Evolutionary conservation across 2,113 vertebrate genomes (phyloP), one percentile per base, ranked within the genome.

Genomic region (Sylvia atricapilla): DNA sequence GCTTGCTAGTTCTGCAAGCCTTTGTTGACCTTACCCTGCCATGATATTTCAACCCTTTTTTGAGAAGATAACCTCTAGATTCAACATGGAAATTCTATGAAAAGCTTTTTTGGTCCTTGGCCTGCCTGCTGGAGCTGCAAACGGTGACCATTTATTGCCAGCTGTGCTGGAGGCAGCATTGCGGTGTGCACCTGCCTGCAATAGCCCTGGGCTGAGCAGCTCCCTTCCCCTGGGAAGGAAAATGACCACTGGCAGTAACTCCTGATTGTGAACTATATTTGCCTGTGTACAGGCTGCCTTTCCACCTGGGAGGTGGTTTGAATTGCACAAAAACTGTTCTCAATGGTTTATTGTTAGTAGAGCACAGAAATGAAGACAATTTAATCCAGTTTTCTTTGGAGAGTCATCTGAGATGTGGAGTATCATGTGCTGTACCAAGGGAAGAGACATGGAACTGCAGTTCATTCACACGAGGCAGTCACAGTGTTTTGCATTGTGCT

Each of bases 381-480:
- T 93, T 73, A 70, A 85, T 39, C 31, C 43, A 75, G 11, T 78
- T 77, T 31, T 64, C 62, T 87, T 89, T 46, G 27, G 56, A 95
- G 70, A 43, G 37, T 39, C 23, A 7, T 73, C 10, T 17, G 56
- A 70, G 37, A 53, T 23, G 25, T 28, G 49, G 69, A 68, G 10
- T 13, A 15, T 69, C 11, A 2, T 4, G 41, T 3, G 11, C 19
- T 60, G n/a, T 33, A 56, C 9, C 3, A 60, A 63, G 28, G 52
- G 53, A 18, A 33, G 31, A 47, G 33, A 37, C 4, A 0, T 8
- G 20, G 22, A 56, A 15, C 12, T 80, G 68, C 21, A 67, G 43
- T 20, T 55, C 1, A 0, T 52, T 84, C 55, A 46, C 52, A 30
- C 0, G 1, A 50, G 30, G 28, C 13, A 14, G 13, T 27, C 56